Base-by-base conservation (phyloP, 2,113 vertebrate species). In the Acanthisitta chloris region DNA sequence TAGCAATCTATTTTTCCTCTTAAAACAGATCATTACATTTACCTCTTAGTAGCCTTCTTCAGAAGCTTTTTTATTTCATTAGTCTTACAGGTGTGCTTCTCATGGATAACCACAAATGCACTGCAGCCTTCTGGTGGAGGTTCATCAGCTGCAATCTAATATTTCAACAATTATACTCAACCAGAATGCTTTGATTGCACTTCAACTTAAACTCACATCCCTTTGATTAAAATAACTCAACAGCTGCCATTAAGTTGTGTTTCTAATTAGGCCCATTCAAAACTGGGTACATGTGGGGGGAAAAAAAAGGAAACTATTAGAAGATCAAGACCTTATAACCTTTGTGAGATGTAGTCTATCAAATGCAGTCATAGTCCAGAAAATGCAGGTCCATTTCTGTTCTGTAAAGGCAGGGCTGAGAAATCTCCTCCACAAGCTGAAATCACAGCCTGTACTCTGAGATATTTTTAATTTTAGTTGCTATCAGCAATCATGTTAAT, bases 31-130 rank as follows among this genome's bases (percentile, higher is more conserved):
- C 21, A 66, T 76, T 90, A 51, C 34, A 84, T 52, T 97, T 99
- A 99, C 99, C 99, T 99, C 97, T 97, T 98, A 95, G 97, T 81
- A 92, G 99, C 99, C 90, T 98, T 98, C 98, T 99, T 99, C 96
- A 99, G 97, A 57, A 99, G 98, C 94, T 99, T 99, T 97, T 99
- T 99, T 91, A 99, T 98, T 83, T 99, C 98, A 95, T 98, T 99
- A 95, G 98, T 97, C 94, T 98, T 99, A 97, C 99, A 99, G 97
- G 98, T 98, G 61, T 96, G 98, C 92, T 98, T 98, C 94, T 98
- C 97, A 69, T 99, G 99, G 86, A 99, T 96, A 78, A 98, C 98
- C 82, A 99, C 98, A 97, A 99, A 99, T 31, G 99, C 98, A 71
- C 94, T 64, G 81, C 99, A 99, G 84, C 97, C 98, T 88, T 98